Evolutionary conservation across 1,140 invertebrate genomes (phyloP), one percentile per base, ranked within the genome.

Genomic region (Sycobia sp.): DNA sequence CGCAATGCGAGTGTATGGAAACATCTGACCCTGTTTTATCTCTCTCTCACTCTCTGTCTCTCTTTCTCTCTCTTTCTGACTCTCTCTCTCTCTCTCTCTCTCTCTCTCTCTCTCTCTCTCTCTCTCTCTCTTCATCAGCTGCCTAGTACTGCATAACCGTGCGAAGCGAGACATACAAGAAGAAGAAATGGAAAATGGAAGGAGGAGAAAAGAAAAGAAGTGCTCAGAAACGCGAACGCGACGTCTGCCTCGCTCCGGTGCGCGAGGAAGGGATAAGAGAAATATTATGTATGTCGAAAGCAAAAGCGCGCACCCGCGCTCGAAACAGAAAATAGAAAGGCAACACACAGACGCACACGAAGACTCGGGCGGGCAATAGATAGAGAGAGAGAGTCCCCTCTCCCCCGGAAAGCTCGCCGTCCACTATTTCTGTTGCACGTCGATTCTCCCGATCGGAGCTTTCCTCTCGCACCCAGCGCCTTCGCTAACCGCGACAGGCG

Each of bases 251-350:
- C 29, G 29, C 29, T 32, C 5, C 51, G 20, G n/a, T 29, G 34
- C 25, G 9, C 22, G 18, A 22, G 23, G 10, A 4, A 27, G 10
- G 25, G n/a, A 13, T 3, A n/a, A 14, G 47, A 20, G 47, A 4
- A 50, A 50, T 50, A 7, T n/a, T 23, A 47, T 47, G 44, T 47
- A 22, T 47, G 44, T 25, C 44, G 44, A 47, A 25, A 18, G n/a
- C n/a, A n/a, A n/a, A n/a, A n/a, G n/a, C 3, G 51, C 5, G 25
- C 39, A 46, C 27, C 27, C 43, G 39, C 32, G 13, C 23, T 20
- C 32, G 46, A 61, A 25, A 51, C 16, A 53, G 58, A 61, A 61
- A 61, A 61, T 61, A 61, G 49, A 61, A 32, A 32, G 29, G 29
- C 4, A 32, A 32, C 5, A 32, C 29, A 4, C 5, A 4, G 11